These are phyloP conservation scores for Columba janthina DNA, from an alignment of 2,113 vertebrate genomes.

Conservation along the genomic window DNA sequence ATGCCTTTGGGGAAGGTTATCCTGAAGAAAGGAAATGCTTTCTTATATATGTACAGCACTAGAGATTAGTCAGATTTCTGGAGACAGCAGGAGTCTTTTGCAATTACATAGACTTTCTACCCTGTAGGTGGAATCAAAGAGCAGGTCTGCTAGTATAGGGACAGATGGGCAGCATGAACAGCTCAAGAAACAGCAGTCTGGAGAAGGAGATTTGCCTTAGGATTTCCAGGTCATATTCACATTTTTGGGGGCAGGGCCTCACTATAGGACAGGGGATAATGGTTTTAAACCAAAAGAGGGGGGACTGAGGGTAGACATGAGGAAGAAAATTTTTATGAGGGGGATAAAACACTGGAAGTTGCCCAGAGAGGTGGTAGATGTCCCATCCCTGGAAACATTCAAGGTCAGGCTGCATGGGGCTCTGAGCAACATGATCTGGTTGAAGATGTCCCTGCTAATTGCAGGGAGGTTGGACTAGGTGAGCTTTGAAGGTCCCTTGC, in stretches of 20 bases:
- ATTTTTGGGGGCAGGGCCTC: background rate
- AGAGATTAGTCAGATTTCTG: background rate
- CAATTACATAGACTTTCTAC: background rate
- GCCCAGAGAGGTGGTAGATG: no score
- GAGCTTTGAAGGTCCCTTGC: no score
- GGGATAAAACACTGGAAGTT: no score
- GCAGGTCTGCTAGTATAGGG: background rate
- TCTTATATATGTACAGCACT: background rate
- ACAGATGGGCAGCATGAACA: background rate
- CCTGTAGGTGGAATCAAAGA: background rate
- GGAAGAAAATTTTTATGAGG: no score
- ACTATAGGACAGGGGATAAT: no score
- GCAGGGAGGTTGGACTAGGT: no score
- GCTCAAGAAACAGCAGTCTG: background rate
- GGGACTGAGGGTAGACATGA: no score
- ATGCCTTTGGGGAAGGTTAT: background rate
- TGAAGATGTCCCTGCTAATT: no score
- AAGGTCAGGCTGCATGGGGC: no score
- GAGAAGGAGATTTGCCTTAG: background rate
- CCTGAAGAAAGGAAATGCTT: background rate
- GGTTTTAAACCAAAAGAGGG: no score
- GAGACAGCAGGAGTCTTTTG: background rate
- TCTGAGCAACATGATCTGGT: no score
- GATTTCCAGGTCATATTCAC: background rate
- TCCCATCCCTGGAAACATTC: no score